These are phyloP conservation scores for Pteronura brasiliensis DNA, from an alignment of 2,113 vertebrate genomes.

Conservation along the genomic window DNA sequence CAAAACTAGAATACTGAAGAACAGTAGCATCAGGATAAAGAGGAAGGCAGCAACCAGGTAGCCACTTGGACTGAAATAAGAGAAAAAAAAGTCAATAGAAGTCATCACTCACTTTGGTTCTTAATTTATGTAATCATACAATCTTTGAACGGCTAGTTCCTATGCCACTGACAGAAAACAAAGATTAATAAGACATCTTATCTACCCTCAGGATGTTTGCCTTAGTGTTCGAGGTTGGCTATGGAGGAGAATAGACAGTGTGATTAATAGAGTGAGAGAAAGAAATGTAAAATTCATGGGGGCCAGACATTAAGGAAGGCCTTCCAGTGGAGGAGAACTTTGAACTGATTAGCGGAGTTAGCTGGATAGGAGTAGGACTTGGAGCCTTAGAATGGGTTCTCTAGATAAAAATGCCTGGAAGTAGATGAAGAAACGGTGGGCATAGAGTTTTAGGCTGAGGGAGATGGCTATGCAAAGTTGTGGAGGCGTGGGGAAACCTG, in stretches of 20 bases:
- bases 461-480: neutral
- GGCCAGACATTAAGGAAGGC: neutral
- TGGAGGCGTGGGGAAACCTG: neutral
- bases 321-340: neutral
- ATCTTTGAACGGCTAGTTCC: neutral
- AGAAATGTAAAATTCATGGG: neutral
- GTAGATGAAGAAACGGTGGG: neutral
- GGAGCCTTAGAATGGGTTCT: neutral
- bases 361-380: neutral
- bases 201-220: neutral
- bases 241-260: neutral
- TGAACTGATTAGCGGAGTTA: neutral
- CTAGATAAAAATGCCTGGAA: neutral
- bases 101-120: neutral
- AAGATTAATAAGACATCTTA: neutral
- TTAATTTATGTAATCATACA: neutral
- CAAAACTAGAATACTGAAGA: conserved; percentile 42
- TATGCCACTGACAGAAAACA: neutral
- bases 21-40: conserved; percentile 25
- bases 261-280: neutral
- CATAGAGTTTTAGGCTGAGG: neutral
- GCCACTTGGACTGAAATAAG: conserved; percentile 60
- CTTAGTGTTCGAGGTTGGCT: neutral
- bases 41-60: neutral
- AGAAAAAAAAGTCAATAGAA: neutral